Conservation (phyloP, 2,797 vertebrate genomes). For the Meriones psammophilus region DNA sequence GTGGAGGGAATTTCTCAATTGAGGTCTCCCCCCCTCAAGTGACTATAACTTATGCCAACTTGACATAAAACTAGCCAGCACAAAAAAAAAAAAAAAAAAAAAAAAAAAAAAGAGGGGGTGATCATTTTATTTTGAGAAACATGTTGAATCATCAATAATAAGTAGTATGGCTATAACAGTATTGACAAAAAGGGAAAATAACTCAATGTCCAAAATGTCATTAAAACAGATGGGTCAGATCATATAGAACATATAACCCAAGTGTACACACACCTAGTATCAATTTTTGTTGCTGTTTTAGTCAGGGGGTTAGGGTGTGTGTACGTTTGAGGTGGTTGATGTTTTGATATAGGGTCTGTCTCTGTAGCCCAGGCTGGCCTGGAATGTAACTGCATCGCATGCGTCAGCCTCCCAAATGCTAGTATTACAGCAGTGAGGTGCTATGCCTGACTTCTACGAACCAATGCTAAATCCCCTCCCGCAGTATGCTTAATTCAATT, state of each 20-base stretch:
- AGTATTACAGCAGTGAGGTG: neutral
- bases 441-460: neutral
- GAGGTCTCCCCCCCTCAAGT: neutral
- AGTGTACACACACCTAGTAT: neutral
- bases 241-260: neutral
- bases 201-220: too few relatives aligned
- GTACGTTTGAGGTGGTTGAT: neutral
- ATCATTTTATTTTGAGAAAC: constrained; percentile 10
- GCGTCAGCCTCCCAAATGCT: neutral
- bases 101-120: neutral
- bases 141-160: neutral
- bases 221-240: neutral
- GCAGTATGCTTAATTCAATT: neutral
- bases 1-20: neutral
- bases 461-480: neutral
- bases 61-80: neutral
- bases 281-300: neutral
- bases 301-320: too few relatives aligned
- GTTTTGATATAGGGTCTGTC: neutral
- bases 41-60: neutral
- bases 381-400: neutral
- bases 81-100: neutral
- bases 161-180: neutral
- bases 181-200: constrained; percentile 8
- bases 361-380: neutral